Conservation (phyloP, 2,797 vertebrate species). For the Pelobates cultripes region DNA sequence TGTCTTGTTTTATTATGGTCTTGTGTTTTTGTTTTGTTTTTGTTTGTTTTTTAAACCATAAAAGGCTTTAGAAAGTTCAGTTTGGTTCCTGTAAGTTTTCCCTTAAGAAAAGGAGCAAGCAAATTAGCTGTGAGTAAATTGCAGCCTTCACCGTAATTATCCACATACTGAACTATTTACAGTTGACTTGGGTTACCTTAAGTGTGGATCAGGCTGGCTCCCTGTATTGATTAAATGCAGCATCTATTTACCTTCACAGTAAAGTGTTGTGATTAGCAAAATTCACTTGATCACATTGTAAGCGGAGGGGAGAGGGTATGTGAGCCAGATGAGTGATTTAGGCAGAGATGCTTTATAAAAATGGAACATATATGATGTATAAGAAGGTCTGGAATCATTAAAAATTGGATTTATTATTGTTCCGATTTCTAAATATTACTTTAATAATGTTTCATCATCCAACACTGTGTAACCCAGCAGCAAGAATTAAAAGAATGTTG, state of each 20-base stretch:
- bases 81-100: constrained; percentile 49
- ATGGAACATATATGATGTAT: too few species aligned
- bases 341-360: background rate
- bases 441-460: too few species aligned
- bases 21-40: background rate
- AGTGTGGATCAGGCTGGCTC: constrained; percentile 62
- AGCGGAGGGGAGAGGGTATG: constrained; percentile 65
- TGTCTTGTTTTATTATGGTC: constrained; percentile 14
- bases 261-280: constrained; percentile 71
- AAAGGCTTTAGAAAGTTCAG: constrained; percentile 46
- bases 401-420: too few species aligned
- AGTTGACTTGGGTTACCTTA: constrained; percentile 75
- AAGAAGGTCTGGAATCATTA: too few species aligned
- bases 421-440: too few species aligned
- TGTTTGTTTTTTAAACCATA: constrained; percentile 21
- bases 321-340: constrained; percentile 65
- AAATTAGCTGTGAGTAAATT: constrained; percentile 65
- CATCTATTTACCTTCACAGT: constrained; percentile 74
- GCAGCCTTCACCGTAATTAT: constrained; percentile 69
- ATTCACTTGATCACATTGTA: constrained; percentile 73
- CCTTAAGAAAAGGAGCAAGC: constrained; percentile 50
- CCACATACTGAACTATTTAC: constrained; percentile 70
- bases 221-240: constrained; percentile 73
- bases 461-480: too few species aligned
- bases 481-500: too few species aligned